Base-by-base conservation (phyloP, 2,797 vertebrate species). In the Halcyon chelicuti region DNA sequence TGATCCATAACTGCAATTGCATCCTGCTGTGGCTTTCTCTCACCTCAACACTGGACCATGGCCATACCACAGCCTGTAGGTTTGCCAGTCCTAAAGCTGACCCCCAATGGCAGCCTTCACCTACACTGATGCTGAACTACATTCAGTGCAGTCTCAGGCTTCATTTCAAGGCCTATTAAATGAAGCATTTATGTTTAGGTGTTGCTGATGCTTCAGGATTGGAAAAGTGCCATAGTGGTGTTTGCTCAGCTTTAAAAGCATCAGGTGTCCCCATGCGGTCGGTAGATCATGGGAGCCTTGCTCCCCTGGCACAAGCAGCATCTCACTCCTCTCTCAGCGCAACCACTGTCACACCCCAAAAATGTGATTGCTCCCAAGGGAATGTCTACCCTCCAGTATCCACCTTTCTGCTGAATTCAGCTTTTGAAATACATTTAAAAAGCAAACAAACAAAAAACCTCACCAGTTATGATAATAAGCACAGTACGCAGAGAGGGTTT, bases 171-270 rank as follows among this genome's bases (percentile, higher is more conserved):
- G 44, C 17, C 8, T 3, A 29, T n/a, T 60, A 55, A 91, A 93
- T 52, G 51, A 93, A 78, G n/a, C 6, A 0, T 62, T 80, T 33
- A 12, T 3, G 7, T 77, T 68, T 23, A 76, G 42, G 42, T 60
- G 63, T 16, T 92, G 92, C 86, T 95, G 94, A 92, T 1, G 2
- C 33, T 68, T 72, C 85, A 82, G 58, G 28, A 61, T 57, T 80
- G 83, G 86, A 92, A 14, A 81, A 79, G 67, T 42, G 78, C 72
- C 37, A 57, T 40, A 18, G 21, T 2, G 5, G 21, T 93, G 78
- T 94, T 95, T 95, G 83, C 79, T 79, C 76, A 80, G 78, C 84
- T 89, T 91, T 88, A 70, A 78, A 80, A 88, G 86, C 83, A 2
- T 25, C 19, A 47, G 33, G 44, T 80, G 8, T 58, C 85, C 82